Base-by-base conservation (phyloP, 2,797 vertebrate genomes). In the Centroberyx gerrardi region DNA sequence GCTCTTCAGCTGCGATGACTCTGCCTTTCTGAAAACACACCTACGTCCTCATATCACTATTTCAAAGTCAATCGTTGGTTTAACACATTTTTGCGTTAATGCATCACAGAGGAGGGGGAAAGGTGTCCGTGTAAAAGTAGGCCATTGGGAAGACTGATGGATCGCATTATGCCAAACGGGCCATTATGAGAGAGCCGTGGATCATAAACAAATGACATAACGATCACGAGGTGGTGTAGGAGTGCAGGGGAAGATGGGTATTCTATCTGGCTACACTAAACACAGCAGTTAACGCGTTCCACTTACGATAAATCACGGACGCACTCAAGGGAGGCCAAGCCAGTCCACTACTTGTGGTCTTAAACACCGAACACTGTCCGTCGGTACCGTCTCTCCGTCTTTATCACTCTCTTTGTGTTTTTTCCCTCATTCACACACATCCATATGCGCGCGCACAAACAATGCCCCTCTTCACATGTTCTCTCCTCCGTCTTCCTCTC, bases 131-230 rank as follows among this genome's bases (percentile, higher is more conserved):
- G 74, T 81, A 65, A 69, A 87, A 91, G 82, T 77, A 81, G 85
- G 88, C 89, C 86, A 84, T 87, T 76, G 85, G 65, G 81, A 90
- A 89, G 88, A 94, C 86, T 87, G 90, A 94, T 92, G 85, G 82
- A 81, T 81, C 75, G 85, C 78, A 81, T 91, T 84, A 88, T 63
- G 78, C 79, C 90, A 87, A 88, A 86, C 76, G 68, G 83, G 74
- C 86, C 88, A 91, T 94, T 92, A 89, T 64, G 65, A 69, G 73
- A 62, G 77, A 72, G 84, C 86, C 18, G 84, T 86, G 87, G 88
- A 90, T 94, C 91, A 92, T 93, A 92, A 92, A 93, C 92, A 93
- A 92, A 93, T 88, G 90, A 86, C 88, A 87, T 88, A 87, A 92
- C 40, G 80, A 92, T 87, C 84, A 84, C 33, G 36, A 87, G 84